These are phyloP conservation scores for Montipora capitata DNA, from an alignment of 92 coral and sea anemone genomes.

Conservation along the genomic window DNA sequence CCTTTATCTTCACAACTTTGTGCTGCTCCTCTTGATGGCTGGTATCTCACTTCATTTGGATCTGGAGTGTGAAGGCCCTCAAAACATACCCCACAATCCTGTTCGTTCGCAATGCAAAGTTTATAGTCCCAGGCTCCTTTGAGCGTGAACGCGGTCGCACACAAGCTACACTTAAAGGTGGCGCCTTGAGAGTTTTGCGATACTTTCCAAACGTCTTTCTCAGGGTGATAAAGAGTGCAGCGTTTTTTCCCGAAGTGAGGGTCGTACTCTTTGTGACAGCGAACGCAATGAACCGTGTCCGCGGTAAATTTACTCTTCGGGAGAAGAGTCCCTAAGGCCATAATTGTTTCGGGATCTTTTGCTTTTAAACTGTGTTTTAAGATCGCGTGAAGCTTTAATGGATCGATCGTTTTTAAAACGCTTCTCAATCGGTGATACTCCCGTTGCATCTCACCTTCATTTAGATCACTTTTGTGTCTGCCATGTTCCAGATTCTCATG, in stretches of 20 bases:
- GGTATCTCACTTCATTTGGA: constrained; percentile 77
- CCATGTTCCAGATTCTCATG: not conserved
- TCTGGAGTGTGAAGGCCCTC: constrained; percentile 83
- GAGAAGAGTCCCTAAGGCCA: constrained; percentile 73
- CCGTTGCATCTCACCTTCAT: constrained; percentile 59
- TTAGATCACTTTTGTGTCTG: not conserved
- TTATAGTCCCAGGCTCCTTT: constrained; percentile 75
- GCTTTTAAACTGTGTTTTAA: constrained; percentile 75
- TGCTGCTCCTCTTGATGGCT: constrained; percentile 78
- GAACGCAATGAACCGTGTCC: constrained; percentile 92
- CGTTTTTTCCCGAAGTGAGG: constrained; percentile 72
- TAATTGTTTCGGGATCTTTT: constrained; percentile 60
- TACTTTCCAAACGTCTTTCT: constrained; percentile 57
- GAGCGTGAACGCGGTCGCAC: constrained; percentile 72
- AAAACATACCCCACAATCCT: constrained; percentile 85
- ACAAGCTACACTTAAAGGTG: constrained; percentile 70
- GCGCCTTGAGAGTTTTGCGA: constrained; percentile 76
- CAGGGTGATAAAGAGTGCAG: constrained; percentile 82
- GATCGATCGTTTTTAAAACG: constrained; percentile 83
- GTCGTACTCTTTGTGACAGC: constrained; percentile 91
- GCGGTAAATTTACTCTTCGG: constrained; percentile 84
- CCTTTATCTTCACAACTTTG: constrained; percentile 91
- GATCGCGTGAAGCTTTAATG: constrained; percentile 76
- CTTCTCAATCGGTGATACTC: constrained; percentile 79
- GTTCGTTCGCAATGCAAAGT: constrained; percentile 31